phyloP scores from a whole-genome alignment of 2,797 vertebrate species.

The Zenarchopterus dispar region DNA sequence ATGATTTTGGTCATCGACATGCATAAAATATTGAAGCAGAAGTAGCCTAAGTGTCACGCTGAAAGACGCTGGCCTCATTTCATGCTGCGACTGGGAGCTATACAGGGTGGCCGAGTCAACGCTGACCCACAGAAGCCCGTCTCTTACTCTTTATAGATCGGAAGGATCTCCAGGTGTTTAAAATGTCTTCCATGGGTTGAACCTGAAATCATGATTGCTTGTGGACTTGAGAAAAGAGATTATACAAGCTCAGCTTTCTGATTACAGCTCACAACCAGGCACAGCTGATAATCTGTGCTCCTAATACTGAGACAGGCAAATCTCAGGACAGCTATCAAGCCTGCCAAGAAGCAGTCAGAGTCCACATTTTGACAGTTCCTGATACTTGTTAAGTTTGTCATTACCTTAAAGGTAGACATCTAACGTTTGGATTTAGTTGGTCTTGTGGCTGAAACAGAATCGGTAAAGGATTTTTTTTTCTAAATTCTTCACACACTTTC shows the following conservation, averaged over 20 bases:
- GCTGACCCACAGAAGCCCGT: slow-evolving; percentile 5
- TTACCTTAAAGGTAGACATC: not conserved
- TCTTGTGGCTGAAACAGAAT: slow-evolving; percentile 1
- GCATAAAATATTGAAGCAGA: slow-evolving; percentile 72
- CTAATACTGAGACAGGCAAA: slow-evolving; percentile 61
- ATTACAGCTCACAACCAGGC: slow-evolving; percentile 58
- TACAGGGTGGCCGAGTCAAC: slow-evolving; percentile 26
- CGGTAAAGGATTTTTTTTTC: not conserved
- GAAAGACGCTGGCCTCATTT: slow-evolving; percentile 36
- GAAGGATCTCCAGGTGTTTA: slow-evolving; percentile 47
- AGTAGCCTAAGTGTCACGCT: slow-evolving; percentile 28
- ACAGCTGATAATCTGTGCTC: slow-evolving; percentile 63
- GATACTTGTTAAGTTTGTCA: slow-evolving; percentile 10
- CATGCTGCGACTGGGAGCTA: slow-evolving; percentile 20
- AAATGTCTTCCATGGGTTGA: slow-evolving; percentile 44
- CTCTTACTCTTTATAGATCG: slow-evolving; percentile 17
- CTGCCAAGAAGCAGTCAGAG: slow-evolving; percentile 26
- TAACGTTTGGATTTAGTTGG: slow-evolving; percentile 5
- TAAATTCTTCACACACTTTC: no score
- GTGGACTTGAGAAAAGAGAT: slow-evolving; percentile 63
- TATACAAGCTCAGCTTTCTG: slow-evolving; percentile 69
- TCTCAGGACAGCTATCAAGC: slow-evolving; percentile 52
- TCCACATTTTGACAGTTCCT: slow-evolving; percentile 12
- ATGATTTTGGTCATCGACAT: slow-evolving; percentile 56
- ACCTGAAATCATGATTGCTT: slow-evolving; percentile 44